Percentiles rank a stretch among this genome's conserved stretches.
Conservation (phyloP, 2,113 vertebrate species). For the Brienomyrus brachyistius region DNA sequence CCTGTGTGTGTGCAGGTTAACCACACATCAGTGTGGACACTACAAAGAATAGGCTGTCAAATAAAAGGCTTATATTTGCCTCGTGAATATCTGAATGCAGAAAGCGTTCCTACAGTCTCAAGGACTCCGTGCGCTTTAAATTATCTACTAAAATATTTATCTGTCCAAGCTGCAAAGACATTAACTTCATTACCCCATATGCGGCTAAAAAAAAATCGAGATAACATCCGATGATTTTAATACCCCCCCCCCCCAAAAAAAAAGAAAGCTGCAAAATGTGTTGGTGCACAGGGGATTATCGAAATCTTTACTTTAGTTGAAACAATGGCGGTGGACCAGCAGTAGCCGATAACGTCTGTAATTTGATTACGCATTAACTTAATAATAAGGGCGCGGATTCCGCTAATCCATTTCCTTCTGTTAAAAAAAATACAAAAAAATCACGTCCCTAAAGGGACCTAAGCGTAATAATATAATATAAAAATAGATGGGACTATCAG, state of each 20-base stretch:
- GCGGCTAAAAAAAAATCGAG: background rate
- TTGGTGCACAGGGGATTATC: background rate
- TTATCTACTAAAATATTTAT: slow-evolving; percentile 6
- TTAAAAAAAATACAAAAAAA: background rate
- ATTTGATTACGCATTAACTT: background rate
- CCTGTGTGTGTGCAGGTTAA: background rate
- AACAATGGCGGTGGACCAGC: background rate
- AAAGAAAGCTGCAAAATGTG: background rate
- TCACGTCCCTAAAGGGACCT: background rate
- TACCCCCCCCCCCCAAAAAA: too few relatives aligned
- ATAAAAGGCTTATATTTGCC: background rate
- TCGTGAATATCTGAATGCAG: background rate
- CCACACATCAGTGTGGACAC: background rate
- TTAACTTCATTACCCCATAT: background rate
- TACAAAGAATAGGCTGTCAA: background rate
- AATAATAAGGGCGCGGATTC: background rate
- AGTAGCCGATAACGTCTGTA: background rate
- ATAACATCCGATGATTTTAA: background rate
- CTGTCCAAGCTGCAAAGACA: background rate
- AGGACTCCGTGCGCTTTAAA: background rate
- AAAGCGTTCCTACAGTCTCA: background rate
- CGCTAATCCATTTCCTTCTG: background rate
- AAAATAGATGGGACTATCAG: background rate
- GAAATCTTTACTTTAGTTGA: background rate
- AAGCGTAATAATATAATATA: background rate